Evolutionary conservation across 92 coral and sea anemone genomes (phyloP).

Genomic region (Siderastrea siderea): DNA sequence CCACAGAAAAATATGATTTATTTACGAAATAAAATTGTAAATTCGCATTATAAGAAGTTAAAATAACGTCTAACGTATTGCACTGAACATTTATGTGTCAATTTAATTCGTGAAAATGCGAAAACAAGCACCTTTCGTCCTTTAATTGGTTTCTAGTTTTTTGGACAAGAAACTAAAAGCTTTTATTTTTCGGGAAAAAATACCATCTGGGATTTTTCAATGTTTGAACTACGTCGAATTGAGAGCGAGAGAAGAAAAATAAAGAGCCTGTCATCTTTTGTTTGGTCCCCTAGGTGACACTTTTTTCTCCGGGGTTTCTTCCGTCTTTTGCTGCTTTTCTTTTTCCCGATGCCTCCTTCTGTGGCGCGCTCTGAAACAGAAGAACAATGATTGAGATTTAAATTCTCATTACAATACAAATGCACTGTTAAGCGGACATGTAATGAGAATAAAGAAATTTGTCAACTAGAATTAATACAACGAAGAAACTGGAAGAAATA

Average conservation of each 20-base stretch:
- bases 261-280: constrained; percentile 19
- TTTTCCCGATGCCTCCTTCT: constrained; percentile 74
- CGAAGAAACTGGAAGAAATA: too few species aligned
- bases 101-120: too few species aligned
- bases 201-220: neutral
- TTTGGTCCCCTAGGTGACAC: constrained; percentile 44
- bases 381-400: neutral
- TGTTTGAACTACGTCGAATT: neutral
- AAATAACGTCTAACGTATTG: too few species aligned
- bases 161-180: neutral
- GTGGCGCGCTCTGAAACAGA: constrained; percentile 69
- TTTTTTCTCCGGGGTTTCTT: constrained; percentile 33
- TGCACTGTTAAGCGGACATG: neutral
- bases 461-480: too few species aligned
- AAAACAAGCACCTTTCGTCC: too few species aligned
- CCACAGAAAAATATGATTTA: too few species aligned
- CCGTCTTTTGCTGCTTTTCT: constrained; percentile 40
- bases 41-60: too few species aligned
- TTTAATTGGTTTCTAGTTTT: neutral
- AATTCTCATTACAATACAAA: neutral
- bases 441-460: neutral
- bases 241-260: neutral
- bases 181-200: neutral
- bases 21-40: too few species aligned
- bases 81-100: too few species aligned